Evolutionary conservation across 2,888 invertebrate genomes (phyloP).

Genomic region (Hartigia nigra): DNA sequence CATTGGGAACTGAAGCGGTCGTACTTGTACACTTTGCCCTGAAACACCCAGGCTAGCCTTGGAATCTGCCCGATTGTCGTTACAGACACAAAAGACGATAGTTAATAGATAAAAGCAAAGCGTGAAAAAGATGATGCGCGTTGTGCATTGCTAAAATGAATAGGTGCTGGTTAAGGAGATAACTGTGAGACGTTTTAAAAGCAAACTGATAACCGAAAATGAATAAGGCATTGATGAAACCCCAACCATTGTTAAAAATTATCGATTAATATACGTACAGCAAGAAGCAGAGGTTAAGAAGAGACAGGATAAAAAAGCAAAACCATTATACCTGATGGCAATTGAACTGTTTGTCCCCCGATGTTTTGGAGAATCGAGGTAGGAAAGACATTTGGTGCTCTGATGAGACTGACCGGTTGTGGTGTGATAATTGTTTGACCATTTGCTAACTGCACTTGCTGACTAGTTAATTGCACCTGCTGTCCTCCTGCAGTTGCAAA

Average conservation of each 20-base stretch:
- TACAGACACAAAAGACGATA: conserved; percentile 17
- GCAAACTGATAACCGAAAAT: not conserved
- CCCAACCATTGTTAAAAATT: not conserved
- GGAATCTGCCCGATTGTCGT: conserved; percentile 44
- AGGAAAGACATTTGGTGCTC: conserved; percentile 76
- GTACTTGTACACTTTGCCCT: conserved; percentile 79
- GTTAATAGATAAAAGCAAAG: conserved; percentile 36
- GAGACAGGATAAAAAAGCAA: conserved; percentile 5
- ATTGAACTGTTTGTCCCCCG: conserved; percentile 74
- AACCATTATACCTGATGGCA: conserved; percentile 69
- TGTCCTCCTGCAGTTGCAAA: conserved; percentile 60
- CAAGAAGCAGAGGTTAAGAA: not conserved
- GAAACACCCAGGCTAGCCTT: conserved; percentile 53
- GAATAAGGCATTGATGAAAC: not conserved
- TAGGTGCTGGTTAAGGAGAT: conserved; percentile 5
- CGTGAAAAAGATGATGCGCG: not conserved
- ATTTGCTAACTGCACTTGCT: conserved; percentile 65
- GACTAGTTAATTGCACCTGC: conserved; percentile 62
- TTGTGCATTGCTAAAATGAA: not conserved
- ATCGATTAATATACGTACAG: not conserved
- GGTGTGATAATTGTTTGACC: conserved; percentile 68
- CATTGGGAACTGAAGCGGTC: conserved; percentile 77
- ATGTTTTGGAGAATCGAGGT: conserved; percentile 80
- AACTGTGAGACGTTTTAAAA: not conserved
- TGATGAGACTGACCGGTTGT: conserved; percentile 70